A percentile compares a stretch with the other conserved stretches of the same genome.
These are phyloP conservation scores for Synodontis membranacea DNA, from an alignment of 2,113 vertebrate species.

Conservation along the genomic window DNA sequence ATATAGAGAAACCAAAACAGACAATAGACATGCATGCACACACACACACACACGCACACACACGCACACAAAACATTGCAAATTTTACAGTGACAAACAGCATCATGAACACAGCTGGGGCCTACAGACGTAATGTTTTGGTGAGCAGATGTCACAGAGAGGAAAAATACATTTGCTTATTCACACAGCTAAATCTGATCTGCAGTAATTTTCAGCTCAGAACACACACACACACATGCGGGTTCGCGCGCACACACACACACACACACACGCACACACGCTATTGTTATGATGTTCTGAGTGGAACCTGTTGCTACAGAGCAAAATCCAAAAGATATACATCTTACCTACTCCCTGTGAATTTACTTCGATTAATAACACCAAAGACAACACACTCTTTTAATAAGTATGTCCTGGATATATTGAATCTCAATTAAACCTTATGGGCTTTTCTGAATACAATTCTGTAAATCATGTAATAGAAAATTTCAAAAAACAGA, in stretches of 20 bases:
- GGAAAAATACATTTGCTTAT: slow-evolving; percentile 39
- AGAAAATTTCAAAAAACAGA: too few relatives aligned
- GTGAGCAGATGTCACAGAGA: slow-evolving; percentile 38
- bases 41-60: too few relatives aligned
- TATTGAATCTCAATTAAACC: neutral
- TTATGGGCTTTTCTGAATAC: neutral
- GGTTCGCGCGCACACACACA: neutral
- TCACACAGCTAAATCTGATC: slow-evolving; percentile 33
- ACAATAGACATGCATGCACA: too few relatives aligned
- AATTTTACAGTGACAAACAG: slow-evolving; percentile 34
- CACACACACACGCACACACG: neutral
- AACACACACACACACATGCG: neutral
- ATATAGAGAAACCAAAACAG: too few relatives aligned
- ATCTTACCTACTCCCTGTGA: neutral
- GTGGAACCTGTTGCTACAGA: neutral
- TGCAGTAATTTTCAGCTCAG: slow-evolving; percentile 9
- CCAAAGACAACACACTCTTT: neutral
- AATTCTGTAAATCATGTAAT: neutral
- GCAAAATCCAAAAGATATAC: neutral
- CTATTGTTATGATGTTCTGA: neutral
- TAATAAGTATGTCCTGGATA: neutral
- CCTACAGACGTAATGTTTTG: slow-evolving; percentile 30
- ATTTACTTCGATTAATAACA: neutral
- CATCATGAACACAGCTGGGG: slow-evolving; percentile 41
- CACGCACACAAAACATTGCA: slow-evolving; percentile 27